Base-by-base conservation (phyloP, 2,797 vertebrate species). In the Cryptoprocta ferox region DNA sequence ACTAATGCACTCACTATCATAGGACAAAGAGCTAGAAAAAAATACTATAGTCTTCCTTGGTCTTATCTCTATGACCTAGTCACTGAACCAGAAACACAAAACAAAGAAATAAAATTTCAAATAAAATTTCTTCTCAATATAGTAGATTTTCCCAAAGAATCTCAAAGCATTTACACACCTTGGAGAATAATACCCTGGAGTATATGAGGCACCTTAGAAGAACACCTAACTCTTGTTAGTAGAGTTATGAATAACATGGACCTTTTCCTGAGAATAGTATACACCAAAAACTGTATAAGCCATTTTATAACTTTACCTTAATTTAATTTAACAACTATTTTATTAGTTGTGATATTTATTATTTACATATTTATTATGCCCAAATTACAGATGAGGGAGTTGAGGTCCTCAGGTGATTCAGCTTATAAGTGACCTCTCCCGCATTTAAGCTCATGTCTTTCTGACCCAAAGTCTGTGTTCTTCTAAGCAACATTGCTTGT, bases 111-210 rank as follows among this genome's bases (percentile, higher is more conserved):
- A 93, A 95, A 81, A 95, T 93, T 82, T 95, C 26, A 28, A 73
- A 42, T 94, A 93, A 96, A 81, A 94, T 94, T 80, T 94, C 70
- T 87, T 95, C 91, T 59, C 71, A 96, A 87, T 93, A 91, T 45
- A 92, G 32, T 86, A 95, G 9, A 65, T 81, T 91, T 95, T 21
- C 45, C 79, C 61, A 83, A 90, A 93, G 66, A 95, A 91, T 88
- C 56, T 68, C 65, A 75, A 91, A 91, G 68, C 13, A 95, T 97
- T 95, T 65, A 94, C 42, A 96, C 91, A 85, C 59, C 13, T 90
- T 68, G 92, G 68, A 83, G 85, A 96, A 95, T 48, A 94, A 83
- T 65, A 73, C 78, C 19, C 42, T 96, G 37, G 78, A 76, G 39
- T 42, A 61, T 87, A 63, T 68, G 16, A 97, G 68, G 15, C 19